Evolutionary conservation across 2,113 vertebrate genomes (phyloP).

Genomic region (Labeo rohita): DNA sequence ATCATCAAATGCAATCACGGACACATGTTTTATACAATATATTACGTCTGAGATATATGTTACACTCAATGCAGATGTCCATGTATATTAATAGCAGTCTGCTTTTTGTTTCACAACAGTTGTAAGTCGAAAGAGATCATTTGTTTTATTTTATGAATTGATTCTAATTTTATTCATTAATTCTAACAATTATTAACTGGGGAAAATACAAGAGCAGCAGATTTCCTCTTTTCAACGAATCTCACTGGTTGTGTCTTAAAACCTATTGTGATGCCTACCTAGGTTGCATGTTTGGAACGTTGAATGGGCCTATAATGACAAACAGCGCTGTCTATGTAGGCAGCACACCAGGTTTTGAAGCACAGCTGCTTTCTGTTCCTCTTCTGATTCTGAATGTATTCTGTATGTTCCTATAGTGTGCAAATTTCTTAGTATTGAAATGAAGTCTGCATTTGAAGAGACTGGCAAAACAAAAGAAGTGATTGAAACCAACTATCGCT

Average conservation of each 20-base stretch:
- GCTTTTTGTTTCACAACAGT: background rate
- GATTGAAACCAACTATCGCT: constrained; percentile 89
- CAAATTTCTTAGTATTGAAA: constrained; percentile 93
- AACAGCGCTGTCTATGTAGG: background rate
- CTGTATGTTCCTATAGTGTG: constrained; percentile 80
- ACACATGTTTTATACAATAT: background rate
- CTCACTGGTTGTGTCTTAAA: background rate
- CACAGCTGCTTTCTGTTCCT: background rate
- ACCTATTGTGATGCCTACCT: background rate
- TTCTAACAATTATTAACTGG: background rate
- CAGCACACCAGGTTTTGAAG: background rate
- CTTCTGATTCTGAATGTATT: background rate
- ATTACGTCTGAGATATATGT: background rate
- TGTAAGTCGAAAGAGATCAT: background rate
- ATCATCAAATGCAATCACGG: background rate
- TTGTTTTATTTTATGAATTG: background rate
- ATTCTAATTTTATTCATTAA: background rate
- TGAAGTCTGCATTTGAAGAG: constrained; percentile 95
- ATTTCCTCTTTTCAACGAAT: constrained; percentile 21
- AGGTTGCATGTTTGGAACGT: background rate
- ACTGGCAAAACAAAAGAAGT: constrained; percentile 93
- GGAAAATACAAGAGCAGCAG: background rate
- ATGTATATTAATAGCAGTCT: background rate
- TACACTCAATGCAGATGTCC: background rate
- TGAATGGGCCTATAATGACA: background rate